phyloP scores from a whole-genome alignment of 92 coral and sea anemone genomes.

The Meandrina meandrites region DNA sequence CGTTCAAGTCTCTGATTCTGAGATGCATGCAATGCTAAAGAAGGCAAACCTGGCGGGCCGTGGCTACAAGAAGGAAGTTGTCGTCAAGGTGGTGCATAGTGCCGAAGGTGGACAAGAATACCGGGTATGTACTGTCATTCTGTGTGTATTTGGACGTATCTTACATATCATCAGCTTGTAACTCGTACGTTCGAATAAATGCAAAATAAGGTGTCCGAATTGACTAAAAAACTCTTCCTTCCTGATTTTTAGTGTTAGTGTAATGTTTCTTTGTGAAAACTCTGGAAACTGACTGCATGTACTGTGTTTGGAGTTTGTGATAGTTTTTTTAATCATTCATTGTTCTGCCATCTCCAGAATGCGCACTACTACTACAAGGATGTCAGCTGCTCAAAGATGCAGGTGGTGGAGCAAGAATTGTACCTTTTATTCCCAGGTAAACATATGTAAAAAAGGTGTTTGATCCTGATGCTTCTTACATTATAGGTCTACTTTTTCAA shows the following conservation, averaged over 20 bases:
- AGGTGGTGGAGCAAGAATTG: background rate
- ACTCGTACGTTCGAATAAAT: background rate
- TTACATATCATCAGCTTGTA: no score
- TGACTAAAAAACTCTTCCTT: no score
- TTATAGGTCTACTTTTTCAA: no score
- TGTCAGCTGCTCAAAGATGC: background rate
- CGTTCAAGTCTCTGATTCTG: background rate
- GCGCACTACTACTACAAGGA: slow-evolving; percentile 3
- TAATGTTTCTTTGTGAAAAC: no score
- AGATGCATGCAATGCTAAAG: background rate
- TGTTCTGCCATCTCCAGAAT: background rate
- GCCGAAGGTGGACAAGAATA: background rate
- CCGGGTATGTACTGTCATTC: no score
- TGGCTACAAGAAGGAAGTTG: background rate
- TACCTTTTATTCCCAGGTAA: background rate
- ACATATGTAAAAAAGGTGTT: no score
- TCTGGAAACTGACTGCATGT: no score
- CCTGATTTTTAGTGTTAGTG: no score
- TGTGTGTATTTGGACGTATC: no score
- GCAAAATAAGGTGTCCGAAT: background rate
- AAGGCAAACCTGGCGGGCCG: background rate
- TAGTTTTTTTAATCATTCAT: no score
- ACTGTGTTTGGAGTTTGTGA: no score
- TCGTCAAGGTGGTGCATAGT: background rate
- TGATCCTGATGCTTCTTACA: no score